These are phyloP conservation scores for Cryptoprocta ferox DNA, from an alignment of 2,797 vertebrate genomes.

Conservation along the genomic window DNA sequence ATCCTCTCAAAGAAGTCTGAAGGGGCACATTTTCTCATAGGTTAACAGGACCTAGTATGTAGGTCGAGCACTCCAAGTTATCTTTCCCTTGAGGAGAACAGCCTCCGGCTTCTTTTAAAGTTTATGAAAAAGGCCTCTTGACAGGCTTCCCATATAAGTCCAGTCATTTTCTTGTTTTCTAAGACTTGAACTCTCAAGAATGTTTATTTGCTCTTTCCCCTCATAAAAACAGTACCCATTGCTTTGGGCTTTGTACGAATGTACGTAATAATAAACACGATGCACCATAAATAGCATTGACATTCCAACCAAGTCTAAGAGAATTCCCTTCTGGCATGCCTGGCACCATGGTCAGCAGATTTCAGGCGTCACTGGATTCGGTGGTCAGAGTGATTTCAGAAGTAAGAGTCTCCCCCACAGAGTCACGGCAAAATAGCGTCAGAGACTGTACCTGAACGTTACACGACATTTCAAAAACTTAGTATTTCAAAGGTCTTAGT, in stretches of 20 bases:
- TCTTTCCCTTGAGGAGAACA: not conserved
- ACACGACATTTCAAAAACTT: not conserved
- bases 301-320: constrained; percentile 9
- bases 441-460: not conserved
- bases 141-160: not conserved
- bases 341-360: not conserved
- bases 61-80: not conserved
- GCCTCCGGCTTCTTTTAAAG: constrained; percentile 24
- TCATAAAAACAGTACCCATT: constrained; percentile 33
- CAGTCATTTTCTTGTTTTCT: not conserved
- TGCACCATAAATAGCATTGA: constrained; percentile 42
- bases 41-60: not conserved
- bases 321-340: not conserved
- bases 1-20: not conserved
- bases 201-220: constrained; percentile 65
- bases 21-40: not conserved
- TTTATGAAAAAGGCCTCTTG: not conserved
- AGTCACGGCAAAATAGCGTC: not conserved
- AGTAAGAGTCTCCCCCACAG: not conserved
- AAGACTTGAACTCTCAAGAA: constrained; percentile 33
- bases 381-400: not conserved
- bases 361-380: not conserved
- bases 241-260: constrained; percentile 47
- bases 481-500: not conserved
- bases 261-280: constrained; percentile 43